Evolutionary conservation across 2,888 invertebrate genomes (phyloP).

Genomic region (Nephrotoma flavescens): DNA sequence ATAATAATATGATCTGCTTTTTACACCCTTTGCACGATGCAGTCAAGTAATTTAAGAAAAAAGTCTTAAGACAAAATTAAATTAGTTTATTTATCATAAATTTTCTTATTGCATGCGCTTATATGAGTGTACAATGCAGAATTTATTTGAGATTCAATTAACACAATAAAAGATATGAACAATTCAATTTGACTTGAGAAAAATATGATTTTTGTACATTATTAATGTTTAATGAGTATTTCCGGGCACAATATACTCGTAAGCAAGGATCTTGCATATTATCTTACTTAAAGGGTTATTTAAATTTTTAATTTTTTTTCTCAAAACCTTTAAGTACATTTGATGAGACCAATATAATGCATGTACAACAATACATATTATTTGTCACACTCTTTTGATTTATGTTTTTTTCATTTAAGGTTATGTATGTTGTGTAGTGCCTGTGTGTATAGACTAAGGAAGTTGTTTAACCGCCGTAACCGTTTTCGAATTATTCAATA

Average conservation of each 20-base stretch:
- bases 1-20: neutral
- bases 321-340: neutral
- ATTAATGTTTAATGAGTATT: conserved; percentile 7
- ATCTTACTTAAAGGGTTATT: conserved; percentile 4
- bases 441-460: conserved; percentile 6
- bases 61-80: neutral
- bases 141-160: neutral
- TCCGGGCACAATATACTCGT: neutral
- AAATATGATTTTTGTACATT: neutral
- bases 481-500: conserved; percentile 7
- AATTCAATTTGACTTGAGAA: neutral
- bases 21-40: neutral
- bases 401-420: neutral
- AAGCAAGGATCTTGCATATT: neutral
- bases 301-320: neutral
- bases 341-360: neutral
- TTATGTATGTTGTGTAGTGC: neutral
- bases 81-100: neutral
- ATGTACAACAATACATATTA: neutral
- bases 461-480: conserved; percentile 13
- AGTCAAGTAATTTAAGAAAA: neutral
- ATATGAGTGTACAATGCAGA: neutral
- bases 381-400: conserved; percentile 2
- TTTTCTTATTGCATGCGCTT: neutral
- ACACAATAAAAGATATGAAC: neutral